Percentiles rank a stretch among this genome's conserved stretches.
phyloP scores from a whole-genome alignment of 2,888 invertebrate genomes.

The Apocheima hispidaria region DNA sequence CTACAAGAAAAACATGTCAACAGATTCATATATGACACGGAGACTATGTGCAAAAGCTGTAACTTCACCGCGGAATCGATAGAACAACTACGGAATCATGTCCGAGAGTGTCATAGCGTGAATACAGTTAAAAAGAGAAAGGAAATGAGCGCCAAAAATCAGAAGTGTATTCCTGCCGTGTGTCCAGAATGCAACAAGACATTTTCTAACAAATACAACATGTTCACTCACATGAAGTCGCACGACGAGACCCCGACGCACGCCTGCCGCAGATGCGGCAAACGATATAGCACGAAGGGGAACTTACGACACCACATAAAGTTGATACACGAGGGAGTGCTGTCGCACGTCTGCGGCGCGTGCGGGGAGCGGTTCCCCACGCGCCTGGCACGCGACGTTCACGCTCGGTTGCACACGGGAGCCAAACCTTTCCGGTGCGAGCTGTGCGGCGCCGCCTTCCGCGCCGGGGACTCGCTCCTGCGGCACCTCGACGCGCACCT shows the following conservation, averaged over 20 bases:
- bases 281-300: constrained; percentile 73
- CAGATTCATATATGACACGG: constrained; percentile 14
- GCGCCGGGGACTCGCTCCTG: constrained; percentile 64
- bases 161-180: constrained; percentile 70
- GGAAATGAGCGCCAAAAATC: constrained; percentile 46
- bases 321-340: constrained; percentile 71
- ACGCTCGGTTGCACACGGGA: constrained; percentile 76
- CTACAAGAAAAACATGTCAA: constrained; percentile 58
- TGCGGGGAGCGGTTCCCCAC: constrained; percentile 83
- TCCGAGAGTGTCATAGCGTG: constrained; percentile 43
- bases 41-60: constrained; percentile 59
- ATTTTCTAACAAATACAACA: constrained; percentile 81
- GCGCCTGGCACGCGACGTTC: constrained; percentile 69
- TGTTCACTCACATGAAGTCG: constrained; percentile 78
- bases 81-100: constrained; percentile 49
- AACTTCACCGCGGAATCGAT: constrained; percentile 48
- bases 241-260: constrained; percentile 47
- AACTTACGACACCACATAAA: constrained; percentile 76
- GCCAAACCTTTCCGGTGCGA: constrained; percentile 76
- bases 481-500: constrained; percentile 68
- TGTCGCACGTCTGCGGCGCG: constrained; percentile 69
- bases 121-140: constrained; percentile 38
- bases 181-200: constrained; percentile 81
- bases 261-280: constrained; percentile 76
- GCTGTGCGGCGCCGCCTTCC: constrained; percentile 69